Conservation (phyloP, 2,113 vertebrate species). For the Nyctibius bracteatus region DNA sequence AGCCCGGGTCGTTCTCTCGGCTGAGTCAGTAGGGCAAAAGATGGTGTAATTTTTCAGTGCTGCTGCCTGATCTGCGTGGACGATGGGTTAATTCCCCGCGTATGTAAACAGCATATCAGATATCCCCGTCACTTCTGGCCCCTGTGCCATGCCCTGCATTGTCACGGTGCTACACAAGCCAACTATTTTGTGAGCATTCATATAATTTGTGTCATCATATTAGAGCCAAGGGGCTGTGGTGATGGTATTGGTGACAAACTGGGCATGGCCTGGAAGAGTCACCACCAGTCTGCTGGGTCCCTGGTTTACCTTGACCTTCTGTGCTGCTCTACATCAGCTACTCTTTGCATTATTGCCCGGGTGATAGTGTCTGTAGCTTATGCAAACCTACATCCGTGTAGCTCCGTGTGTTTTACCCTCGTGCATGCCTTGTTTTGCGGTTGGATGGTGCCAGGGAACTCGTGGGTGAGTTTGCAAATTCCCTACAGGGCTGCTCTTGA, state of each 20-base stretch:
- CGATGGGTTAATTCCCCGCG: neutral
- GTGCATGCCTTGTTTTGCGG: neutral
- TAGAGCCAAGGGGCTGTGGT: neutral
- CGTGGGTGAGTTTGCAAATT: neutral
- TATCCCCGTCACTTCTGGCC: neutral
- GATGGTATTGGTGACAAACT: neutral
- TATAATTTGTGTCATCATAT: neutral
- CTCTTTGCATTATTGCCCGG: too few relatives aligned
- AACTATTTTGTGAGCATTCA: neutral
- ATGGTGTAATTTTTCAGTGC: conserved; percentile 1
- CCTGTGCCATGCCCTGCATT: neutral
- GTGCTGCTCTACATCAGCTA: neutral
- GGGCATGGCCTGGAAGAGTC: neutral
- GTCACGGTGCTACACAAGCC: neutral
- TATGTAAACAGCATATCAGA: neutral
- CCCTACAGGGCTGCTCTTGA: neutral
- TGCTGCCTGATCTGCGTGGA: neutral
- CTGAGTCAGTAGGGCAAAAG: neutral
- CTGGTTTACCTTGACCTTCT: neutral
- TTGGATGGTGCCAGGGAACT: neutral
- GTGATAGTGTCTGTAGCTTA: neutral
- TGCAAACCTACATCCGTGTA: neutral
- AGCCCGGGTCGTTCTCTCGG: neutral
- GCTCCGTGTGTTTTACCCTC: neutral
- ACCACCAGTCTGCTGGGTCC: neutral